Percentiles rank a stretch among this genome's conserved stretches.
Evolutionary conservation across 2,888 invertebrate genomes (phyloP).

Genomic region (Pegoplata infirma): DNA sequence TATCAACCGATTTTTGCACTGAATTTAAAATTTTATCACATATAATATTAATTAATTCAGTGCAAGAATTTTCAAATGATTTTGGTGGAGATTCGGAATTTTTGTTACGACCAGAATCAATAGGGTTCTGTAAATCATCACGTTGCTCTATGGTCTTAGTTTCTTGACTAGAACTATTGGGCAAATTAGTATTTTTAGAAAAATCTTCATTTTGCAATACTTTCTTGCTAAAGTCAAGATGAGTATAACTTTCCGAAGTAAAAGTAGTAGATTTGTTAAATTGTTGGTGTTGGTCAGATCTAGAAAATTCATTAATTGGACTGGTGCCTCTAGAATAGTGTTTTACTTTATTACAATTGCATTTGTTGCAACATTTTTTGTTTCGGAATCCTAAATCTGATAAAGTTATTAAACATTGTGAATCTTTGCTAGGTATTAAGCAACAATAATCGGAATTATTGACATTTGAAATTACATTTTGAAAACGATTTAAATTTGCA

Average conservation of each 20-base stretch:
- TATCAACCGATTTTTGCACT: slow-evolving; percentile 66
- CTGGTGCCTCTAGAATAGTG: not conserved
- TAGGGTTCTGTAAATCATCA: too few relatives aligned
- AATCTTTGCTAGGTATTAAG: not conserved
- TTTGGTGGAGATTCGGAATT: not conserved
- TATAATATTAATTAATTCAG: slow-evolving; percentile 72
- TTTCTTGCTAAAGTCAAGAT: slow-evolving; percentile 63
- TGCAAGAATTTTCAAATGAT: slow-evolving; percentile 67
- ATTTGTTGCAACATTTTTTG: not conserved
- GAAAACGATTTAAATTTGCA: too few relatives aligned
- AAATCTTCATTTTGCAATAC: slow-evolving; percentile 48
- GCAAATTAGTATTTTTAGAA: too few relatives aligned
- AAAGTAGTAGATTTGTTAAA: not conserved
- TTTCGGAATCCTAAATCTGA: not conserved
- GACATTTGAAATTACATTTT: too few relatives aligned
- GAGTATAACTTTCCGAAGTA: slow-evolving; percentile 1
- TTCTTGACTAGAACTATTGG: not conserved
- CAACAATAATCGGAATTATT: not conserved
- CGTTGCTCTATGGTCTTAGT: not conserved
- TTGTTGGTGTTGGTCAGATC: not conserved
- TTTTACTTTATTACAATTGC: not conserved
- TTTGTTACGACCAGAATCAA: not conserved
- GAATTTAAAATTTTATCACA: slow-evolving; percentile 72
- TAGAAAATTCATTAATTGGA: not conserved
- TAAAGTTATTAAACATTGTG: not conserved